These are phyloP conservation scores for Cephus pygmeus DNA, from an alignment of 2,888 invertebrate genomes.

Conservation along the genomic window DNA sequence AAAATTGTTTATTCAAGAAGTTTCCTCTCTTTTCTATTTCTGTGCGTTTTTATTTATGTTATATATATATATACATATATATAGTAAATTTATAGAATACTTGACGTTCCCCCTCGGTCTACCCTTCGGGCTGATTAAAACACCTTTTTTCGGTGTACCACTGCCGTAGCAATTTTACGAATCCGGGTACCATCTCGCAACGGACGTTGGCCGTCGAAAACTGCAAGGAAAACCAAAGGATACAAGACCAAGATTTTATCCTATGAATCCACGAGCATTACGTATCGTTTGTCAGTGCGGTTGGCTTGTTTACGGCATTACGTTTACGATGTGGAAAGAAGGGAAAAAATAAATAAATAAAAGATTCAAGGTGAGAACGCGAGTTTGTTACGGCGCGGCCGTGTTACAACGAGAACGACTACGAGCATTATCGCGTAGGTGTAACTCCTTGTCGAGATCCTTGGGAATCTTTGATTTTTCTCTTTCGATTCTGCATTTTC, in stretches of 20 bases:
- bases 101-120: not conserved
- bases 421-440: not conserved
- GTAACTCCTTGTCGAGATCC: not conserved
- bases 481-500: not conserved
- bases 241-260: not conserved
- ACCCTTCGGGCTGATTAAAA: not conserved
- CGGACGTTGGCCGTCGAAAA: not conserved
- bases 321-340: not conserved
- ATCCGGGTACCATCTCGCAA: not conserved
- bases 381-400: not conserved
- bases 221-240: not conserved
- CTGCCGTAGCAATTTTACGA: not conserved
- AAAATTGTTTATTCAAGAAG: slow-evolving; percentile 4
- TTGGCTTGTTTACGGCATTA: slow-evolving; percentile 25
- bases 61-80: not conserved
- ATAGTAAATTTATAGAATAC: not conserved
- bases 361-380: not conserved
- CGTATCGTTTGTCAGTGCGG: slow-evolving; percentile 26
- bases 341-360: not conserved
- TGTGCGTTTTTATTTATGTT: not conserved
- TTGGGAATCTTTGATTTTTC: not conserved
- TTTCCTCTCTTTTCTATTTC: not conserved
- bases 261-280: not conserved
- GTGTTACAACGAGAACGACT: not conserved
- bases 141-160: not conserved